Conservation (phyloP, 2,888 invertebrate species). For the Dugesia japonica region DNA sequence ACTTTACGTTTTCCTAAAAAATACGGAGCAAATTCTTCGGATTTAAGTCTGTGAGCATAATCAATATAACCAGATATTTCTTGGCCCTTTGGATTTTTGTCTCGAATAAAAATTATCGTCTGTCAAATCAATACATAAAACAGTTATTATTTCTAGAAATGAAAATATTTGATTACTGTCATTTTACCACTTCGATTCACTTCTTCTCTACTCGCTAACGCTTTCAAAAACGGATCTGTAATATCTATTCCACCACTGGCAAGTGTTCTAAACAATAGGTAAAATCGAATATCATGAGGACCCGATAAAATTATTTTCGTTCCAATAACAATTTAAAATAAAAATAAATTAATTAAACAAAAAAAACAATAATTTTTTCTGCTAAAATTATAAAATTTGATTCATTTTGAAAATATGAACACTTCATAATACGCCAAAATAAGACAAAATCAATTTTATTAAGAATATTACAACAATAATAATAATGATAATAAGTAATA, state of each 20-base stretch:
- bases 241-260: constrained; percentile 51
- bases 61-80: constrained; percentile 74
- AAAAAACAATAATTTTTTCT: not conserved
- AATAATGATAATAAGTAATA: too few relatives aligned
- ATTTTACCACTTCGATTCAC: constrained; percentile 60
- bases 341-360: not conserved
- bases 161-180: constrained; percentile 47
- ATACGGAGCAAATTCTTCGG: constrained; percentile 63
- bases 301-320: too few relatives aligned
- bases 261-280: constrained; percentile 40
- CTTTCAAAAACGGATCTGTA: constrained; percentile 56
- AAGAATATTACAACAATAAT: too few relatives aligned
- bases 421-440: too few relatives aligned
- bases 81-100: constrained; percentile 57
- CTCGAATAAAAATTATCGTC: constrained; percentile 61
- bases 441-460: too few relatives aligned
- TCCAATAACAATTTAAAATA: not conserved
- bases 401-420: too few relatives aligned
- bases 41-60: constrained; percentile 57
- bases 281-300: not conserved
- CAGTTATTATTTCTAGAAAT: not conserved
- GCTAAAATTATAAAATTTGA: too few relatives aligned
- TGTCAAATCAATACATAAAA: constrained; percentile 37
- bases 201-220: constrained; percentile 60
- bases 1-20: constrained; percentile 57